Base-by-base conservation (phyloP, 2,888 invertebrate species). In the Dolomedes plantarius region DNA sequence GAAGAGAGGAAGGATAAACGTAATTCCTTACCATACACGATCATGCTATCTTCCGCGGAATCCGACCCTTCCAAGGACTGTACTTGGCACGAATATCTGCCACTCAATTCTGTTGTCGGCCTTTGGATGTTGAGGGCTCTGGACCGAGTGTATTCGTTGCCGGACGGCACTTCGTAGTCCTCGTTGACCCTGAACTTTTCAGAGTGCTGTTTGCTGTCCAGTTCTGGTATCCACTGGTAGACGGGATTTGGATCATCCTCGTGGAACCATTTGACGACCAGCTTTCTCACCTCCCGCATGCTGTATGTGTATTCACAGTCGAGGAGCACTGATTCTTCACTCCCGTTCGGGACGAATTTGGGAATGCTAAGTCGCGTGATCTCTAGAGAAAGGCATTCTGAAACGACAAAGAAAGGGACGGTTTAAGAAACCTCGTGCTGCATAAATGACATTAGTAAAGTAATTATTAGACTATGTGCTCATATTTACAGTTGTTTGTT, bases 201-300 rank as follows among this genome's bases (percentile, higher is more conserved):
- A 0, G 89, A 89, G 56, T 75, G 85, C 6, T 78, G 73, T 28
- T 86, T 87, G 23, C 81, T 71, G 72, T 88, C 73, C 9, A 86
- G 73, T 19, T 89, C 89, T 13, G 89, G 88, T 11, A 89, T 89
- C 89, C 89, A 89, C 67, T 89, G 89, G 81, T 89, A 89, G 23
- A 89, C 89, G 11, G 89, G 89, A 32, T 89, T 86, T 0, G 89
- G 89, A 41, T 89, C 89, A 6, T 89, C 88, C 39, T 89, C 88
- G 31, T 88, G 87, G 71, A 89, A 89, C 89, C 89, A 89, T 73
- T 89, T 89, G 31, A 89, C 89, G 13, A 89, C 89, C n/a, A 89
- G 46, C 28, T 81, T 77, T 11, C 71, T 62, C 39, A 75, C 77
- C 27, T 87, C 79, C 41, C 78, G 73, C 11, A 71, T 27, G 67